phyloP scores from a whole-genome alignment of 2,113 vertebrate species.

The Albula glossodonta region DNA sequence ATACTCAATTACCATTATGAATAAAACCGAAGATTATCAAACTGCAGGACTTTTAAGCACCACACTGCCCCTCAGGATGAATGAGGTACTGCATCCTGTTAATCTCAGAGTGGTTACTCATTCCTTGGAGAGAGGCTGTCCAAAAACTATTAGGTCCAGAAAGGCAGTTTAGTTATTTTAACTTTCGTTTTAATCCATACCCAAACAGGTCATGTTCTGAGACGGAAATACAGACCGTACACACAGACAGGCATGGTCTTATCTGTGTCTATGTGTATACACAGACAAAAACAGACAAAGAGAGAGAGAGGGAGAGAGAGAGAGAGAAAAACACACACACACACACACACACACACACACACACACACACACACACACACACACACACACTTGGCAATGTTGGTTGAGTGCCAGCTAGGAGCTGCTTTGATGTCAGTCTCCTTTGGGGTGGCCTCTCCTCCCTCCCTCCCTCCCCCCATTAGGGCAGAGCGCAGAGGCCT shows the following conservation, averaged over 20 bases:
- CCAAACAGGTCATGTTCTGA: too few relatives aligned
- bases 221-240: too few relatives aligned
- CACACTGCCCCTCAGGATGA: not conserved
- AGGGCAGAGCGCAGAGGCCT: not conserved
- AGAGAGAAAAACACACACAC: too few relatives aligned
- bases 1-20: not conserved
- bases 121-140: not conserved
- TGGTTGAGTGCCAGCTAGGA: slow-evolving; percentile 39
- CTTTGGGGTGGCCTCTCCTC: slow-evolving; percentile 41
- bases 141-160: not conserved
- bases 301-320: too few relatives aligned
- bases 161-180: not conserved
- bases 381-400: not conserved
- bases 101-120: not conserved
- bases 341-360: slow-evolving; percentile 1
- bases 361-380: slow-evolving; percentile 1
- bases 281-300: too few relatives aligned
- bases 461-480: not conserved
- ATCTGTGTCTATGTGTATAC: too few relatives aligned
- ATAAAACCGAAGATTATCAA: not conserved
- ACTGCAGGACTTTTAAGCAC: not conserved
- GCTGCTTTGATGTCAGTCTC: slow-evolving; percentile 51
- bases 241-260: too few relatives aligned
- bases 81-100: not conserved
- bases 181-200: too few relatives aligned